phyloP scores from a whole-genome alignment of 2,113 vertebrate genomes.

The Mirounga angustirostris region DNA sequence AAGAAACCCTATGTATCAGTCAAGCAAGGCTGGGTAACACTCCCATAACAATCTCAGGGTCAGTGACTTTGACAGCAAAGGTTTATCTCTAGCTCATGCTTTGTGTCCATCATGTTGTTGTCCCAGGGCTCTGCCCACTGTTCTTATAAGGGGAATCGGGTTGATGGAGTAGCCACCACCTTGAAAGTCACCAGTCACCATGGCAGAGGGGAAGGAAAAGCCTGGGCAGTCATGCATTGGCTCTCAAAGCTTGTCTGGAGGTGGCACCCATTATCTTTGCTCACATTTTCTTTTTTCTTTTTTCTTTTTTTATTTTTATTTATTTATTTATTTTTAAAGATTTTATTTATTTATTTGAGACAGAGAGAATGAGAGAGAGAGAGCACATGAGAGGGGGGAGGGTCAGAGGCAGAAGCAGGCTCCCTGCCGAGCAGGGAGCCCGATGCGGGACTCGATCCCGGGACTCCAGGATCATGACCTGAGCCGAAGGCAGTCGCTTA shows the following conservation, averaged over 20 bases:
- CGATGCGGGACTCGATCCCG: too few species aligned
- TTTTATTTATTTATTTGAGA: too few species aligned
- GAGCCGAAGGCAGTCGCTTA: too few species aligned
- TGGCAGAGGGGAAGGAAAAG: neutral
- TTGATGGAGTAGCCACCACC: neutral
- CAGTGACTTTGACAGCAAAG: neutral
- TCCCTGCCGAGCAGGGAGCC: too few species aligned
- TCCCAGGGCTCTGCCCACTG: neutral
- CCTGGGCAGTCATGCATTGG: rapidly evolving
- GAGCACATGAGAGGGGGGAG: too few species aligned
- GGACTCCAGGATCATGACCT: too few species aligned
- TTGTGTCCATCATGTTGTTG: neutral
- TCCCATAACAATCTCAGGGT: neutral
- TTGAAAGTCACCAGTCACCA: neutral
- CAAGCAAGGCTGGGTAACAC: neutral
- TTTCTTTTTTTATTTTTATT: too few species aligned
- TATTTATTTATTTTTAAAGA: too few species aligned
- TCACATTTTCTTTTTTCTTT: neutral
- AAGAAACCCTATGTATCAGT: neutral
- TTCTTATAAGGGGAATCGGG: neutral
- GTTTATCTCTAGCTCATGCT: neutral
- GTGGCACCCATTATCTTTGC: too few species aligned
- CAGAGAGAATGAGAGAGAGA: too few species aligned
- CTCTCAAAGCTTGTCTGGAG: neutral
- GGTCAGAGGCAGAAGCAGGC: too few species aligned